Percentiles rank a stretch among this genome's conserved stretches.
Evolutionary conservation across 2,797 vertebrate species (phyloP).

Genomic region (Eidolon dupreanum): DNA sequence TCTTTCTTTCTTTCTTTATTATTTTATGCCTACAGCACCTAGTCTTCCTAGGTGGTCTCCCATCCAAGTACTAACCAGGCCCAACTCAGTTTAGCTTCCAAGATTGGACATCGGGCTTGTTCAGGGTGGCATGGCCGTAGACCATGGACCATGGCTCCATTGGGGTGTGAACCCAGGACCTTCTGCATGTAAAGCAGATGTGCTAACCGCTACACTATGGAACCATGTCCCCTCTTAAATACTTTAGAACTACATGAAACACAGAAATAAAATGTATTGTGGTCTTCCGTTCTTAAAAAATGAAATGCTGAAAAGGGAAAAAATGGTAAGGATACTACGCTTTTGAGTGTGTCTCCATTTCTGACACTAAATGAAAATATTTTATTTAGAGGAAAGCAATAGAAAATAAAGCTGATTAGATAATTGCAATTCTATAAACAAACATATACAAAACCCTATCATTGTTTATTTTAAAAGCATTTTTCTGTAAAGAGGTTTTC

Average conservation of each 20-base stretch:
- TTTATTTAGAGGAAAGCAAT: background rate
- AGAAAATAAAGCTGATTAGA: background rate
- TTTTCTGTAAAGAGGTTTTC: background rate
- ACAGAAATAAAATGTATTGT: conserved; percentile 53
- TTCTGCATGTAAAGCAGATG: too few relatives aligned
- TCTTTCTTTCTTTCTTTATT: too few relatives aligned
- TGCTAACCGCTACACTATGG: too few relatives aligned
- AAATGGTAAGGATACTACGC: background rate
- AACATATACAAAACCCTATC: background rate
- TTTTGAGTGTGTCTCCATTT: background rate
- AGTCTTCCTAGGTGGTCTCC: too few relatives aligned
- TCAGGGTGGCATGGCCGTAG: too few relatives aligned
- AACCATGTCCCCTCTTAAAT: conserved; percentile 61
- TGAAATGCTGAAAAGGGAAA: background rate
- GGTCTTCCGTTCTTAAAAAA: background rate
- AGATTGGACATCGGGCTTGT: too few relatives aligned
- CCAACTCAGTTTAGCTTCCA: too few relatives aligned
- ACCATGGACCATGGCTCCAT: too few relatives aligned
- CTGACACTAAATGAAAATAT: background rate
- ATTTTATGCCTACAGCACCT: too few relatives aligned
- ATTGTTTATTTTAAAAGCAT: background rate
- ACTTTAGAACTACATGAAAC: conserved; percentile 58
- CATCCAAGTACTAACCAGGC: too few relatives aligned
- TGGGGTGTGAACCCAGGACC: too few relatives aligned
- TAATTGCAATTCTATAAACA: background rate